Evolutionary conservation across 2,113 vertebrate species (phyloP).

Genomic region (Craseonycteris thonglongyai): DNA sequence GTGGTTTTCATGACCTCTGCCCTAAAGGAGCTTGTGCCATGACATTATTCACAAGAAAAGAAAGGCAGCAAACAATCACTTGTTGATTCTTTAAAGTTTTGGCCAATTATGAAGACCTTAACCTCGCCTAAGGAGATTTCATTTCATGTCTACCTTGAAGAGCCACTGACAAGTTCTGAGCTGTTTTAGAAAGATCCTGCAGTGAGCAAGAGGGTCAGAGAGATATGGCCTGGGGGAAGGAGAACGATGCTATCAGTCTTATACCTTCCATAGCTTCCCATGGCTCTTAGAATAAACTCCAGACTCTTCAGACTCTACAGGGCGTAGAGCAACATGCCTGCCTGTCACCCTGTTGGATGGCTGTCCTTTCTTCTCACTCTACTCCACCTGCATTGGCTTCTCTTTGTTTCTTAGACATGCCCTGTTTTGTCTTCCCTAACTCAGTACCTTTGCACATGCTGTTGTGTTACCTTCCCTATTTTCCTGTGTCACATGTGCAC

Average conservation of each 20-base stretch:
- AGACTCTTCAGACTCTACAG: not conserved
- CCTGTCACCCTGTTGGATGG: not conserved
- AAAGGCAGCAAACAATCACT: not conserved
- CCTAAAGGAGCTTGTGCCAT: not conserved
- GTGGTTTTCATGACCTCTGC: not conserved
- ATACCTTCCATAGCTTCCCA: not conserved
- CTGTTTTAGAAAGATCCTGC: not conserved
- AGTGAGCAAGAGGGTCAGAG: not conserved
- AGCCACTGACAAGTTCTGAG: not conserved
- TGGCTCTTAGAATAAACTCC: not conserved
- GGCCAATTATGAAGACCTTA: not conserved
- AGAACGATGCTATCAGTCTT: fast-evolving
- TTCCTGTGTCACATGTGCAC: not conserved
- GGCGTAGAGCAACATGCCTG: not conserved
- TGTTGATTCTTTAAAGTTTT: not conserved
- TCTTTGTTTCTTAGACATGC: not conserved
- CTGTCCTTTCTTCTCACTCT: not conserved
- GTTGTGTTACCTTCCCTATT: not conserved
- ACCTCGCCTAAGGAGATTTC: not conserved
- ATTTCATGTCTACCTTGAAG: not conserved
- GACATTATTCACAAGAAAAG: not conserved
- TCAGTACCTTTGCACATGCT: not conserved
- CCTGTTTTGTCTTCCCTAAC: not conserved
- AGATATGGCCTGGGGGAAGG: too few relatives aligned
- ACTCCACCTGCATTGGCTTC: not conserved